phyloP scores from a whole-genome alignment of 2,888 invertebrate species.

The Oscheius sp. region DNA sequence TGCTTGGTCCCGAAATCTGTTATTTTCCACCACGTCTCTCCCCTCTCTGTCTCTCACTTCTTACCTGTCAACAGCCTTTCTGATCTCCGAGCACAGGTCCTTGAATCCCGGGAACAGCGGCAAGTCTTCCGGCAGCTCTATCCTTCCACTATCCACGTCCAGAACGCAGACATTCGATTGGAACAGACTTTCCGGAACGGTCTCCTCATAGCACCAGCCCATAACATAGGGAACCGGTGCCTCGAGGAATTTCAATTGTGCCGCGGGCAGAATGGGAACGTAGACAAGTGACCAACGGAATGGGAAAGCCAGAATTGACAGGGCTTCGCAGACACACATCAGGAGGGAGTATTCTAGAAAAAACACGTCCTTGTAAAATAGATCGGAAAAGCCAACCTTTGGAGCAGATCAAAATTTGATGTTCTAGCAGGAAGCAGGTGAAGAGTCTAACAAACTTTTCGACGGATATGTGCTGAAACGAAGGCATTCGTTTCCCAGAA shows the following conservation, averaged over 20 bases:
- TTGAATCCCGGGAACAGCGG: conserved; percentile 89
- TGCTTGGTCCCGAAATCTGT: no score
- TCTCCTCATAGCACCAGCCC: conserved; percentile 81
- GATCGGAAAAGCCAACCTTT: conserved; percentile 79
- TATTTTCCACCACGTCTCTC: no score
- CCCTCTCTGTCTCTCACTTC: not conserved
- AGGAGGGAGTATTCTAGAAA: conserved; percentile 80
- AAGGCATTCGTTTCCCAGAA: no score
- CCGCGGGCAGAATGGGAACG: conserved; percentile 94
- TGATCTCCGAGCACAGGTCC: conserved; percentile 62
- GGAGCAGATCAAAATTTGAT: conserved; percentile 93
- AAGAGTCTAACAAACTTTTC: conserved; percentile 92
- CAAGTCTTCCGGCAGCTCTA: conserved; percentile 94
- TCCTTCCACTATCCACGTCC: conserved; percentile 91
- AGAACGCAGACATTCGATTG: conserved; percentile 90
- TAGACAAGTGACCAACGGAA: conserved; percentile 99
- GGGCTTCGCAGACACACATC: conserved; percentile 95
- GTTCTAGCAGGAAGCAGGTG: conserved; percentile 93
- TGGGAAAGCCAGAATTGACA: conserved; percentile 89
- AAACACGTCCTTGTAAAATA: not conserved
- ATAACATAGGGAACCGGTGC: conserved; percentile 98
- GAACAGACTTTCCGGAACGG: conserved; percentile 67
- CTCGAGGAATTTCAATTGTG: conserved; percentile 88
- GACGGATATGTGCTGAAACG: conserved; percentile 87
- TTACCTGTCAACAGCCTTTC: conserved; percentile 46